Percentiles rank a stretch among this genome's conserved stretches.
Conservation (phyloP, 2,113 vertebrate species). For the Passer domesticus region DNA sequence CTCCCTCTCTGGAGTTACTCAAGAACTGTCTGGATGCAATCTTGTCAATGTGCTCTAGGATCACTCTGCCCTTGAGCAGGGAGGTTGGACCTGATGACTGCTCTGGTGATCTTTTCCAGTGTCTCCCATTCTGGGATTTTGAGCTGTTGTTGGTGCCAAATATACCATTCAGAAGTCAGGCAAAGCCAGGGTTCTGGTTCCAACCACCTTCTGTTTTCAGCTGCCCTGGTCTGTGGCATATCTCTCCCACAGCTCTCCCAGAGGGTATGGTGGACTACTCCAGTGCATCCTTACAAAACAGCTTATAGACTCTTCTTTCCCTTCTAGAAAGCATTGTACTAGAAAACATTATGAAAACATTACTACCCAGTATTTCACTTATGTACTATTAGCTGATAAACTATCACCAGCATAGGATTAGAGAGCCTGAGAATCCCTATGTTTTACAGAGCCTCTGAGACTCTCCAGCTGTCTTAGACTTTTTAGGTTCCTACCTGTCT, state of each 20-base stretch:
- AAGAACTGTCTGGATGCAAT: background rate
- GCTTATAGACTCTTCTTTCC: background rate
- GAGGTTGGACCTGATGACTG: background rate
- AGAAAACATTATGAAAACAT: background rate
- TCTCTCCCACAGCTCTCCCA: background rate
- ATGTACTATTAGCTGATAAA: background rate
- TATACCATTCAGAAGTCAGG: background rate
- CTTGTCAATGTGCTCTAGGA: background rate
- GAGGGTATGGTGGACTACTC: background rate
- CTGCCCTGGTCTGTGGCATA: background rate
- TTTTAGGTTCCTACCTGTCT: background rate
- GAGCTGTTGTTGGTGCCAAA: background rate
- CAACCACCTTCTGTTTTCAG: background rate
- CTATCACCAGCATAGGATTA: background rate
- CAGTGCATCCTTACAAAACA: background rate
- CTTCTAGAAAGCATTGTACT: background rate
- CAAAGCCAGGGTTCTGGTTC: background rate
- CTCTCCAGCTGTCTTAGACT: background rate
- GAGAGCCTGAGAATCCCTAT: background rate
- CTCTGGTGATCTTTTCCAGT: background rate
- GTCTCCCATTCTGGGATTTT: background rate
- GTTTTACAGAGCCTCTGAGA: background rate
- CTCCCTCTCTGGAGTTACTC: background rate
- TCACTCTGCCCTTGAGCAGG: background rate
- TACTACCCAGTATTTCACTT: background rate